Percentiles rank a stretch among this genome's conserved stretches.
phyloP scores from a whole-genome alignment of 1,140 invertebrate genomes.

The Drosophila ohnishii region DNA sequence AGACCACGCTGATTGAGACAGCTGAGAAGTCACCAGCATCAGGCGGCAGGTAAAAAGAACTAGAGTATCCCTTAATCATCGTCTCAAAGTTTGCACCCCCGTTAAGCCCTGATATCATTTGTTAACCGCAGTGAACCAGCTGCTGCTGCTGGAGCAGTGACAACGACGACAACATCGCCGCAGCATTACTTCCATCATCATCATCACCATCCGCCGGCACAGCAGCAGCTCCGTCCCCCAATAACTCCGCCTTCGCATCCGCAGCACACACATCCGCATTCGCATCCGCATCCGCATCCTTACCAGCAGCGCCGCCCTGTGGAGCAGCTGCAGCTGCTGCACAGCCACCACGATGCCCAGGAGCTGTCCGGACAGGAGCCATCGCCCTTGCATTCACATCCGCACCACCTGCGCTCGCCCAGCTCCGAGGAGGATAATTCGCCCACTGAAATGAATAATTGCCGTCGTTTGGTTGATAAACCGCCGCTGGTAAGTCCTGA shows the following conservation, averaged over 20 bases:
- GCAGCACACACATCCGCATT: slow-evolving; percentile 28
- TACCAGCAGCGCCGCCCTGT: slow-evolving; percentile 60
- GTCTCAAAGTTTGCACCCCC: slow-evolving; percentile 9
- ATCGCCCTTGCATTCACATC: slow-evolving; percentile 61
- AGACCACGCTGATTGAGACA: slow-evolving; percentile 69
- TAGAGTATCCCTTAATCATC: slow-evolving; percentile 15
- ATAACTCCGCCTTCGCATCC: slow-evolving; percentile 12
- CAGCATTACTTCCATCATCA: slow-evolving; percentile 59
- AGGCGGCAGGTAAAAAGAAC: slow-evolving; percentile 49
- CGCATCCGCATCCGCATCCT: slow-evolving; percentile 48
- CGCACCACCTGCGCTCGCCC: slow-evolving; percentile 86
- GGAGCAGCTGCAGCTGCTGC: slow-evolving; percentile 69
- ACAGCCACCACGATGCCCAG: slow-evolving; percentile 63
- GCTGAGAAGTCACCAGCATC: slow-evolving; percentile 30
- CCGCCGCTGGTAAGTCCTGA: slow-evolving; percentile 88
- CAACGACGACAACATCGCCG: slow-evolving; percentile 46
- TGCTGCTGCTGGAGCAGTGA: slow-evolving; percentile 35
- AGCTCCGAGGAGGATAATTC: slow-evolving; percentile 94
- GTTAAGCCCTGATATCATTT: slow-evolving; percentile 28
- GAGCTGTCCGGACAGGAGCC: slow-evolving; percentile 75
- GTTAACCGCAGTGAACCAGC: slow-evolving; percentile 42
- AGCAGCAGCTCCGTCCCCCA: slow-evolving; percentile 26
- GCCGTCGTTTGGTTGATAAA: slow-evolving; percentile 90
- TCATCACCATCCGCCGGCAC: slow-evolving; percentile 54
- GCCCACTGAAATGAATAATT: slow-evolving; percentile 94